A percentile compares a stretch with the other conserved stretches of the same genome.
Evolutionary conservation across 2,113 vertebrate genomes (phyloP).

Genomic region (Ellobius talpinus): DNA sequence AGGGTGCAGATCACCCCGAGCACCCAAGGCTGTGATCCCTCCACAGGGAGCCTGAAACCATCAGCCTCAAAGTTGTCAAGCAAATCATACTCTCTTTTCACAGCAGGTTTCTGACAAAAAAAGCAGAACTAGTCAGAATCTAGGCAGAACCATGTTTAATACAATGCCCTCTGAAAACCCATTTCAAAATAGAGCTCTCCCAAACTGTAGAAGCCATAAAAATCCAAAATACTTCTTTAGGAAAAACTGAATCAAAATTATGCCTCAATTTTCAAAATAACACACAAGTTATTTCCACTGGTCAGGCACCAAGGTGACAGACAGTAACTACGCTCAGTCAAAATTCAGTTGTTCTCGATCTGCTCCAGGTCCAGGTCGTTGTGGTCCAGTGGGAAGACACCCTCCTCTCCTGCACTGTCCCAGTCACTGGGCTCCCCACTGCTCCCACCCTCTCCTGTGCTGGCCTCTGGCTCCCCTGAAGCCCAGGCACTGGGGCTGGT

Average conservation of each 20-base stretch:
- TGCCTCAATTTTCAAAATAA: conserved; percentile 82
- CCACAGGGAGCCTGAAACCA: conserved; percentile 42
- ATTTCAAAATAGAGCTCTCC: conserved; percentile 87
- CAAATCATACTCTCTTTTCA: conserved; percentile 74
- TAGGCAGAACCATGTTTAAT: conserved; percentile 77
- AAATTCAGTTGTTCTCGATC: conserved; percentile 88
- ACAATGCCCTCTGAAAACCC: conserved; percentile 86
- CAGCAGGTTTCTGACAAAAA: conserved; percentile 80
- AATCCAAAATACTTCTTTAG: conserved; percentile 86
- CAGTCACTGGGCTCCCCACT: conserved; percentile 86
- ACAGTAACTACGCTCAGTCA: conserved; percentile 66
- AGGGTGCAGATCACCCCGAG: background rate
- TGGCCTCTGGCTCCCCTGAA: conserved; percentile 67
- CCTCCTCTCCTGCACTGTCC: conserved; percentile 84
- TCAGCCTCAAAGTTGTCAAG: conserved; percentile 61
- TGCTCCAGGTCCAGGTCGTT: conserved; percentile 89
- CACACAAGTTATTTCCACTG: conserved; percentile 66
- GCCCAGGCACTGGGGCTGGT: conserved; percentile 80
- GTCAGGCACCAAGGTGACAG: conserved; percentile 65
- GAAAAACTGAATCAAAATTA: conserved; percentile 84
- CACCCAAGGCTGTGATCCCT: background rate
- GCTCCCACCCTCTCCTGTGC: conserved; percentile 79
- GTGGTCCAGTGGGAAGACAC: conserved; percentile 83
- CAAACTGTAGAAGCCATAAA: conserved; percentile 87
- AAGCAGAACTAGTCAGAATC: conserved; percentile 75